Evolutionary conservation across 2,797 vertebrate species (phyloP), one percentile per base, ranked within the genome.

Genomic region (Hoplostethus atlanticus): DNA sequence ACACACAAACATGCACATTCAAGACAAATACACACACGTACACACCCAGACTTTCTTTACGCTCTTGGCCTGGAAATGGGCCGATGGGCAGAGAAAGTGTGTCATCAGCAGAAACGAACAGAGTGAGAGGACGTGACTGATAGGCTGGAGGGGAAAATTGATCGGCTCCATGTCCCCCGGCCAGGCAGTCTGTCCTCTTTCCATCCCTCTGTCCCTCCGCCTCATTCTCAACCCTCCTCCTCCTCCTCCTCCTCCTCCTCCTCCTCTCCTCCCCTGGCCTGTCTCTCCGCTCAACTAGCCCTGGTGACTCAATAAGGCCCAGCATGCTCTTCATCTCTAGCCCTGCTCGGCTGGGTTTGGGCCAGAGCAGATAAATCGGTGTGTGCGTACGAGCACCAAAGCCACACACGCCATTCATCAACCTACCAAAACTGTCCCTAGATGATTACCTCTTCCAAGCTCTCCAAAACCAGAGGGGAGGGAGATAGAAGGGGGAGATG

Each of bases 361-460:
- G 93, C 76, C 94, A 90, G 94, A 95, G 95, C 95, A 96, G 96
- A 97, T 97, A 96, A 97, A 92, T 92, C 89, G 84, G 74, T 87
- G 85, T 84, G 65, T 71, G 79, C 16, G 47, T 68, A 80, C 53
- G 77, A 96, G 95, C 87, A 81, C 89, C 95, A 96, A 96, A 97
- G 95, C 95, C 95, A 97, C 95, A 97, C 96, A 97, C 95, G 95
- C 96, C 96, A 97, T 98, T 97, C 96, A 97, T 97, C 97, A 97
- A 95, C 88, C 94, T 92, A 92, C 95, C 97, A 97, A 97, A 97
- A 96, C 90, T 90, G 90, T 97, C 95, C 96, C 95, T 95, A 95
- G 96, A 97, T 97, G 97, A 98, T 98, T 96, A 97, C 97, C 96
- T 97, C 96, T 91, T 97, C 96, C 95, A 94, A 95, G 96, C 94